These are phyloP conservation scores for Trachelus stipa DNA, from an alignment of 2,888 invertebrate species.

Conservation along the genomic window DNA sequence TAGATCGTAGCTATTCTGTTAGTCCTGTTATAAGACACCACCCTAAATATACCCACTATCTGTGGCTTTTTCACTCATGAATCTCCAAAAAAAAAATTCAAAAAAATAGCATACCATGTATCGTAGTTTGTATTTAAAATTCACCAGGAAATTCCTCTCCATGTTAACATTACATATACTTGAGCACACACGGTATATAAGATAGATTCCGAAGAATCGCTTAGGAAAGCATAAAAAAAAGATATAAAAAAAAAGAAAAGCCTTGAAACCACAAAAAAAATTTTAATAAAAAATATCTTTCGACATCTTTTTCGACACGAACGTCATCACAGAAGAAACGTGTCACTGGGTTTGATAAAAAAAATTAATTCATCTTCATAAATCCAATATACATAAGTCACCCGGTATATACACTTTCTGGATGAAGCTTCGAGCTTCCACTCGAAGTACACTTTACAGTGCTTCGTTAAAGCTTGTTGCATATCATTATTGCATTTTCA, in stretches of 20 bases:
- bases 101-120: neutral
- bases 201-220: neutral
- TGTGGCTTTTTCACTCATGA: neutral
- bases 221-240: neutral
- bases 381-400: neutral
- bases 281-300: too few species aligned
- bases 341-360: neutral
- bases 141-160: neutral
- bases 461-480: neutral
- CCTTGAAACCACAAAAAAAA: accelerated
- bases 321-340: neutral
- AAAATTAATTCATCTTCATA: neutral
- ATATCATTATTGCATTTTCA: neutral
- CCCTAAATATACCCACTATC: neutral
- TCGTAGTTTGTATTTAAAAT: neutral
- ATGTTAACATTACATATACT: neutral
- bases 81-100: neutral
- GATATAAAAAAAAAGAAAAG: neutral
- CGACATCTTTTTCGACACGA: neutral
- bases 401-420: neutral
- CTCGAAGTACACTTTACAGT: neutral
- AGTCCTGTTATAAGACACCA: neutral
- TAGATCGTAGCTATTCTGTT: neutral
- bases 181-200: neutral
- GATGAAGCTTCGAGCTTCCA: neutral